A percentile compares a stretch with the other conserved stretches of the same genome.
phyloP scores from a whole-genome alignment of 2,113 vertebrate species.

The Herpailurus yagouaroundi region DNA sequence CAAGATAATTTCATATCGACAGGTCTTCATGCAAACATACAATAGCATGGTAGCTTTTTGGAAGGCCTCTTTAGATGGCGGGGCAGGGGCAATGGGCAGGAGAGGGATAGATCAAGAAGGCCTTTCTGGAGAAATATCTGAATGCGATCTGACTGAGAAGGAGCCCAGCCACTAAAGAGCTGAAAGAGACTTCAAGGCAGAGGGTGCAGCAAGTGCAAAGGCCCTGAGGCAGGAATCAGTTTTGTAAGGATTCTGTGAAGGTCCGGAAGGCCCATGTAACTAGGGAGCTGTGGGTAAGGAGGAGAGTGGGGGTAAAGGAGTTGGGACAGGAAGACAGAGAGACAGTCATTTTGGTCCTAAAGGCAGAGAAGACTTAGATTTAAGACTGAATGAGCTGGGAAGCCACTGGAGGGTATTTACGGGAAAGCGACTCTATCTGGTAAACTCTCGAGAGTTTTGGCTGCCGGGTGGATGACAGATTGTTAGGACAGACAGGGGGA shows the following conservation, averaged over 20 bases:
- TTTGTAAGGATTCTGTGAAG: neutral
- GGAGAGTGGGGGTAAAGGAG: neutral
- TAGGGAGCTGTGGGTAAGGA: neutral
- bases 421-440: neutral
- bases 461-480: neutral
- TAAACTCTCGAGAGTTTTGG: neutral
- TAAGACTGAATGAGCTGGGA: neutral
- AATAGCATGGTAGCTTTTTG: neutral
- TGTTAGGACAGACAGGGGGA: neutral
- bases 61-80: neutral
- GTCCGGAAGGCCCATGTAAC: neutral
- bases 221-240: neutral
- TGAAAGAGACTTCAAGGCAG: neutral
- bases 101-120: neutral
- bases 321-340: neutral
- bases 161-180: neutral
- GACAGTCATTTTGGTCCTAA: neutral
- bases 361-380: neutral
- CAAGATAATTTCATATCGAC: neutral
- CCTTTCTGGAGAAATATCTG: neutral
- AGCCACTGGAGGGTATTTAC: neutral
- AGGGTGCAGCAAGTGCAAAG: neutral
- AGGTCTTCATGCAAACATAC: neutral
- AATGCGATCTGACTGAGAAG: neutral
- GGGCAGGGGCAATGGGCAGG: neutral